Conservation (phyloP, 2,888 invertebrate genomes). For the Sarcophaga carnaria region DNA sequence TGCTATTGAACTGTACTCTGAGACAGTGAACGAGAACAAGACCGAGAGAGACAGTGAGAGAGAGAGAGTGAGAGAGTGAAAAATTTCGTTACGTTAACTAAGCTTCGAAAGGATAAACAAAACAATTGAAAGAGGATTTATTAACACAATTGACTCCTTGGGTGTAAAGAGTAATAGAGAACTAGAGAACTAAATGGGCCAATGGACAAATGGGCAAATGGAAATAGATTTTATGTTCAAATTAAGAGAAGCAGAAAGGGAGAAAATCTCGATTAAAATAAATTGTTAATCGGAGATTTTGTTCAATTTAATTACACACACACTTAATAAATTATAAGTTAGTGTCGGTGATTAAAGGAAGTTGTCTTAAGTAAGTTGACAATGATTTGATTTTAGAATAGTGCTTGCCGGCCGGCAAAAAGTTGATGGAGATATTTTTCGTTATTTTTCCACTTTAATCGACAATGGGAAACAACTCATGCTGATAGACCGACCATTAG, state of each 20-base stretch:
- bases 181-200: background rate
- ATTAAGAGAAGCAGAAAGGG: background rate
- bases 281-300: background rate
- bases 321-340: background rate
- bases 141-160: background rate
- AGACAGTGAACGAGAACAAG: background rate
- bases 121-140: slow-evolving; percentile 4
- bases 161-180: background rate
- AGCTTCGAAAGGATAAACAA: background rate
- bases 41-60: background rate
- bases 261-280: background rate
- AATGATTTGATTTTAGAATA: too few relatives aligned
- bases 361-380: too few relatives aligned
- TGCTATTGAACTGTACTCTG: background rate
- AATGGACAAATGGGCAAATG: background rate
- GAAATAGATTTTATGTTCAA: background rate
- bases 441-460: too few relatives aligned
- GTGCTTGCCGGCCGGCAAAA: too few relatives aligned
- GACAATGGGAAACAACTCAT: too few relatives aligned
- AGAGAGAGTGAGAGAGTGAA: background rate
- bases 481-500: too few relatives aligned
- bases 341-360: too few relatives aligned
- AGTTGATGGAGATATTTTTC: too few relatives aligned
- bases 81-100: too few relatives aligned
- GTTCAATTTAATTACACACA: background rate